A percentile compares a stretch with the other conserved stretches of the same genome.
phyloP scores from a whole-genome alignment of 2,888 invertebrate genomes.

The Dione juno region DNA sequence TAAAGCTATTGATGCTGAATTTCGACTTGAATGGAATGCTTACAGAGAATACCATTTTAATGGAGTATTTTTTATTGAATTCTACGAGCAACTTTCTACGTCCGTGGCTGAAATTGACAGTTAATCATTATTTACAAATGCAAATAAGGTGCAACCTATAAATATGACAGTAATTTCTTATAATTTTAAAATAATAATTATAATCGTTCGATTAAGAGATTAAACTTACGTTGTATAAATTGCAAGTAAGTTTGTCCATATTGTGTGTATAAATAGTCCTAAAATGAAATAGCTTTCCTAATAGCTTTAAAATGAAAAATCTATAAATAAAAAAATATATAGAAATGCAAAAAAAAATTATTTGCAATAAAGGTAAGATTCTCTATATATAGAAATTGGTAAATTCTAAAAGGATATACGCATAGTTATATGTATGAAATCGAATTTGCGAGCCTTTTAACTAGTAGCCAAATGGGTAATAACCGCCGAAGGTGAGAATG shows the following conservation, averaged over 20 bases:
- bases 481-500: conserved; percentile 15
- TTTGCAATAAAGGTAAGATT: too few relatives aligned
- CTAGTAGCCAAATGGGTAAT: conserved; percentile 18
- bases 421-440: background rate
- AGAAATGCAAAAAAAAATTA: too few relatives aligned
- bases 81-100: conserved; percentile 34
- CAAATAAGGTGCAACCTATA: too few relatives aligned
- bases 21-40: conserved; percentile 46
- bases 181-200: too few relatives aligned
- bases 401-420: background rate
- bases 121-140: background rate
- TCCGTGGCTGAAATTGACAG: conserved; percentile 1
- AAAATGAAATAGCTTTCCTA: too few relatives aligned
- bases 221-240: too few relatives aligned
- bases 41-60: conserved; percentile 49
- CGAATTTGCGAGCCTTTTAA: conserved; percentile 8
- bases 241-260: too few relatives aligned
- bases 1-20: conserved; percentile 50
- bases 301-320: too few relatives aligned
- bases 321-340: too few relatives aligned
- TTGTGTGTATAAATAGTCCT: too few relatives aligned
- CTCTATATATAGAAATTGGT: background rate
- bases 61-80: conserved; percentile 47
- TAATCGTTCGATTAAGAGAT: too few relatives aligned
- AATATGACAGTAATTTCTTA: too few relatives aligned